A percentile compares a stretch with the other conserved stretches of the same genome.
phyloP scores from a whole-genome alignment of 2,888 invertebrate species.

The Volucella zonaria region DNA sequence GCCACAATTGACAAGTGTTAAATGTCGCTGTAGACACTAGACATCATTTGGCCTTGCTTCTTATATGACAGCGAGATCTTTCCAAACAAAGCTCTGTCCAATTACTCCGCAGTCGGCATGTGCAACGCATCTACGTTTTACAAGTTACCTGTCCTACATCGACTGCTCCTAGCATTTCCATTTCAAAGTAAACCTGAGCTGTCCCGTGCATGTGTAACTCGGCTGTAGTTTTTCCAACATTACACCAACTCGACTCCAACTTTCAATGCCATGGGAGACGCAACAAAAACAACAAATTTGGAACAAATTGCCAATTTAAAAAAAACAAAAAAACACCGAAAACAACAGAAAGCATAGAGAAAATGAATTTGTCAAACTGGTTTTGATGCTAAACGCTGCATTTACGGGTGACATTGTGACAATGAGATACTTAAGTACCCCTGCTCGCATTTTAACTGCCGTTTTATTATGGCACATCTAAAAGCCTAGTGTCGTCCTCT shows the following conservation, averaged over 20 bases:
- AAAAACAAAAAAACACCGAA: constrained; percentile 13
- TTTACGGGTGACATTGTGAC: constrained; percentile 57
- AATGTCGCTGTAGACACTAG: no score
- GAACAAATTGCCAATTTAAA: constrained; percentile 62
- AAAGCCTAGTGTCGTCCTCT: not conserved
- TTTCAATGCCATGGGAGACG: constrained; percentile 67
- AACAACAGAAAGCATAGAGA: not conserved
- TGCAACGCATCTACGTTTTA: not conserved
- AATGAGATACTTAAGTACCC: constrained; percentile 53
- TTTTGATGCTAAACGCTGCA: constrained; percentile 53
- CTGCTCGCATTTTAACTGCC: constrained; percentile 50
- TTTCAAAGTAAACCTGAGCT: constrained; percentile 42
- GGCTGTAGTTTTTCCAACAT: constrained; percentile 26
- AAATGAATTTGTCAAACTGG: constrained; percentile 43
- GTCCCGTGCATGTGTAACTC: not conserved
- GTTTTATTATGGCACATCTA: constrained; percentile 47
- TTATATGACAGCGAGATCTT: no score
- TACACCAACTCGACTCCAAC: constrained; percentile 27
- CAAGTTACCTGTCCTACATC: not conserved
- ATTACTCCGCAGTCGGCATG: no score
- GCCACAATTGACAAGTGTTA: no score
- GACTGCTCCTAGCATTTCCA: not conserved
- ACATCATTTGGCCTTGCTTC: no score
- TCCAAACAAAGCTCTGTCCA: no score
- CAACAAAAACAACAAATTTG: constrained; percentile 27